These are phyloP conservation scores for Triplophysa rosa DNA, from an alignment of 2,113 vertebrate species.

Conservation along the genomic window DNA sequence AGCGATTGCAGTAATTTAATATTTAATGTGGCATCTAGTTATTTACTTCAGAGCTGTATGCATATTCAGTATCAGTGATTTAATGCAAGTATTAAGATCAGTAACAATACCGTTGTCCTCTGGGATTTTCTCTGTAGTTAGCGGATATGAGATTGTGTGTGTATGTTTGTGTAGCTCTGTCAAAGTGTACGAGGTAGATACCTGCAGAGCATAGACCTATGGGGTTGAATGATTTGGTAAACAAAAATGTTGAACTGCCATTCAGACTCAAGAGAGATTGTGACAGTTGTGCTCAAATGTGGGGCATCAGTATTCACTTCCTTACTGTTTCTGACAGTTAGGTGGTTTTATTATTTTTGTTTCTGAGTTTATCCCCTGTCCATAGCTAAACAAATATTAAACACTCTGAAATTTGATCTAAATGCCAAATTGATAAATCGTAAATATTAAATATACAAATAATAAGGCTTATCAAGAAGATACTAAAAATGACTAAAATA, in stretches of 20 bases:
- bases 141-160: conserved; percentile 12
- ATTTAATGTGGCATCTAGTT: conserved; percentile 33
- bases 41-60: conserved; percentile 23
- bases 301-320: conserved; percentile 14
- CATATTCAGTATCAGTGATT: conserved; percentile 31
- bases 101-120: conserved; percentile 34
- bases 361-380: background rate
- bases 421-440: no score
- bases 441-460: background rate
- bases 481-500: background rate
- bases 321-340: conserved; percentile 15
- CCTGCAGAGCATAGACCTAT: conserved; percentile 4
- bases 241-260: conserved; percentile 16
- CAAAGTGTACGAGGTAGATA: background rate
- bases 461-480: background rate
- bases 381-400: background rate
- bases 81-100: conserved; percentile 12
- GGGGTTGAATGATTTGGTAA: conserved; percentile 41
- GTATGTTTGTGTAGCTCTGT: background rate
- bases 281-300: conserved; percentile 32
- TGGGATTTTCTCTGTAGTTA: conserved; percentile 30
- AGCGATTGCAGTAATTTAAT: conserved; percentile 27
- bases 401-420: no score
- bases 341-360: background rate
- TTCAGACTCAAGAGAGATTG: conserved; percentile 29